These are phyloP conservation scores for Cheilosia variabilis DNA, from an alignment of 2,888 invertebrate genomes.

Conservation along the genomic window DNA sequence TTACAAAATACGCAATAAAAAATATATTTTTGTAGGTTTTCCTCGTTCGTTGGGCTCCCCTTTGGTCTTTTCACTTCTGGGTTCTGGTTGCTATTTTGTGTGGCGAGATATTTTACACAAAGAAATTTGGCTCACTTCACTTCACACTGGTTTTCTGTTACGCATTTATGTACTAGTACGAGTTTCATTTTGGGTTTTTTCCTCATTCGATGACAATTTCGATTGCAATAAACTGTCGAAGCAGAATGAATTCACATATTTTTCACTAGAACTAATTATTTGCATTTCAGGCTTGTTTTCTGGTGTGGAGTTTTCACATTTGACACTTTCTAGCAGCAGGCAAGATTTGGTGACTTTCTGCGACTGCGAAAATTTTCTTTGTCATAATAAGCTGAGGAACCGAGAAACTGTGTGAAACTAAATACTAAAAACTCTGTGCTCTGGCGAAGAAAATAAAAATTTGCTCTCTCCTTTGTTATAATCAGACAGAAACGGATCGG, in stretches of 20 bases:
- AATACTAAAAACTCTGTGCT: conserved; percentile 11
- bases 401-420: conserved; percentile 58
- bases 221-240: conserved; percentile 22
- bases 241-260: conserved; percentile 50
- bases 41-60: conserved; percentile 7
- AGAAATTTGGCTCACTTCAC: conserved; percentile 70
- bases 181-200: conserved; percentile 55
- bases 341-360: conserved; percentile 36
- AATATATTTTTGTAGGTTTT: conserved; percentile 49
- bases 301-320: conserved; percentile 13
- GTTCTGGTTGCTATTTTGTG: conserved; percentile 44
- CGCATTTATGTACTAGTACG: conserved; percentile 55
- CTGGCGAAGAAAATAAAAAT: conserved; percentile 25
- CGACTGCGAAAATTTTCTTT: conserved; percentile 69
- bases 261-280: conserved; percentile 55
- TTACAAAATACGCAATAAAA: conserved; percentile 71
- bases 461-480: conserved; percentile 40
- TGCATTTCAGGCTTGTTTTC: conserved; percentile 54
- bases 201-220: conserved; percentile 41
- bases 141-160: conserved; percentile 69
- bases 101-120: conserved; percentile 56
- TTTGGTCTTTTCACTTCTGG: conserved; percentile 24
- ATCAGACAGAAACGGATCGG: conserved; percentile 18
- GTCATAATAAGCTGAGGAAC: conserved; percentile 40
- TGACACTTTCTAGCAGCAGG: conserved; percentile 65